Conservation (phyloP, 2,797 vertebrate species). For the Myotis findleyi region DNA sequence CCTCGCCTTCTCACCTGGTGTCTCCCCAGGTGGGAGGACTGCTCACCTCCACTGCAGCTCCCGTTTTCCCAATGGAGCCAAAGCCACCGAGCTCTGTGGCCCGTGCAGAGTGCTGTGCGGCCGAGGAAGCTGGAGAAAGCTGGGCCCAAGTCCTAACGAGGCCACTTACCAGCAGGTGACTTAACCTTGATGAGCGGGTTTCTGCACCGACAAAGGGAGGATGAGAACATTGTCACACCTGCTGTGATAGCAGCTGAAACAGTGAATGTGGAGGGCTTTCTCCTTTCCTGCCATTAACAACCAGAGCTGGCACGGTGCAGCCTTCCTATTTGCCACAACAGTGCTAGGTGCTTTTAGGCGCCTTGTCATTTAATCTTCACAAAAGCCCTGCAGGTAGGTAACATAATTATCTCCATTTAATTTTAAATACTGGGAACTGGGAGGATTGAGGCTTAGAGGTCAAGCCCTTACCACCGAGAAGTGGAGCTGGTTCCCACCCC, state of each 20-base stretch:
- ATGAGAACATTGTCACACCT: neutral
- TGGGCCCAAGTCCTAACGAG: constrained; percentile 36
- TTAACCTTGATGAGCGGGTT: neutral
- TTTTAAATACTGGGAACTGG: neutral
- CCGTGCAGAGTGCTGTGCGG: neutral
- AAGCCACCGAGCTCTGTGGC: neutral
- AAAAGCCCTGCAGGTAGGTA: neutral
- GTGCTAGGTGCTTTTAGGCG: neutral
- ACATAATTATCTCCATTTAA: neutral
- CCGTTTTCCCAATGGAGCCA: neutral
- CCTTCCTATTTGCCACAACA: neutral
- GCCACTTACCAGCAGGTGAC: constrained; percentile 53
- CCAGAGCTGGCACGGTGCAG: neutral
- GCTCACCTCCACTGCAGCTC: neutral
- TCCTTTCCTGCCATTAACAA: neutral
- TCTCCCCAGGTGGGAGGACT: neutral
- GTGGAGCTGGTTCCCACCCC: neutral
- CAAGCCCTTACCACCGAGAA: neutral
- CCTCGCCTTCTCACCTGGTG: neutral
- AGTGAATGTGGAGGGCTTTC: neutral
- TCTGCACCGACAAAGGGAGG: neutral
- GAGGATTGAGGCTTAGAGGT: neutral
- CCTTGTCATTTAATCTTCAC: neutral
- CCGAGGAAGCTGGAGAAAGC: neutral
- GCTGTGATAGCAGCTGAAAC: rapidly evolving